A percentile compares a stretch with the other conserved stretches of the same genome.
Conservation (phyloP, 2,113 vertebrate species). For the Syrmaticus mikado region DNA sequence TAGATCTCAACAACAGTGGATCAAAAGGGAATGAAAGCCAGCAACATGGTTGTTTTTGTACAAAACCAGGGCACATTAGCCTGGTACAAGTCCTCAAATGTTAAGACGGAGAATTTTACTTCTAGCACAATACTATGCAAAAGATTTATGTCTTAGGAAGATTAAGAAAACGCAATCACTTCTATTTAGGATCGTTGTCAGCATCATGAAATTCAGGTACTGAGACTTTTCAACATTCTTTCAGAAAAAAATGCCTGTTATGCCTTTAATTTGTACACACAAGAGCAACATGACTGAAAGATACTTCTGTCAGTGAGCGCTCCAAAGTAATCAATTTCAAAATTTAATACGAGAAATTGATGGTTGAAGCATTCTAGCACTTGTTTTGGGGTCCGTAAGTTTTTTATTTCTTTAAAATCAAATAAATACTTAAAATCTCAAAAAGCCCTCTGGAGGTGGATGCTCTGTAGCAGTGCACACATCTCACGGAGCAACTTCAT, state of each 20-base stretch:
- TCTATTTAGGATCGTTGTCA: background rate
- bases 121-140: background rate
- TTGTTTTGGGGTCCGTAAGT: background rate
- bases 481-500: background rate
- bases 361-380: background rate
- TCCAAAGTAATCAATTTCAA: background rate
- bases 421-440: background rate
- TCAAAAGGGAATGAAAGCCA: slow-evolving; percentile 33
- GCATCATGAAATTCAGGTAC: background rate
- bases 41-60: background rate
- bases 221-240: background rate
- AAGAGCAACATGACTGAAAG: background rate
- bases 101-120: background rate
- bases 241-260: background rate
- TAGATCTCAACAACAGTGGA: slow-evolving; percentile 13
- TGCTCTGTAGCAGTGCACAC: background rate
- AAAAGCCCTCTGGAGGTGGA: background rate
- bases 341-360: background rate
- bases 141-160: background rate
- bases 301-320: background rate
- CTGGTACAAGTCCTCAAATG: background rate
- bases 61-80: background rate
- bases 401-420: background rate
- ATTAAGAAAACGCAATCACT: background rate
- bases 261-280: background rate